Percentiles rank a stretch among this genome's conserved stretches.
These are phyloP conservation scores for Glossosoma conforme DNA, from an alignment of 1,140 invertebrate genomes.

Conservation along the genomic window DNA sequence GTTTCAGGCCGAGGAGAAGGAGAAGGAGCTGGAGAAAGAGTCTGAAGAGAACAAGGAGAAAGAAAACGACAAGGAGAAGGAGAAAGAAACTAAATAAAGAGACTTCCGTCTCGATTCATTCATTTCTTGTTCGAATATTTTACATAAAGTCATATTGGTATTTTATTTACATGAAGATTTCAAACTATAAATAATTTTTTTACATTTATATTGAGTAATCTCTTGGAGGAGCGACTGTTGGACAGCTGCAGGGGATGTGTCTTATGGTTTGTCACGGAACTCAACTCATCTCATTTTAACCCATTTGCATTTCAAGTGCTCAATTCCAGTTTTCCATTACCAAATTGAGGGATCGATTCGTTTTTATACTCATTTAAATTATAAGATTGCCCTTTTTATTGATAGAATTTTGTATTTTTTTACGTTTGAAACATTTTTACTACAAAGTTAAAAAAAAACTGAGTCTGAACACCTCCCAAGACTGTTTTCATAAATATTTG, in stretches of 20 bases:
- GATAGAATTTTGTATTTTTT: constrained; percentile 33
- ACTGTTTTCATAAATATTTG: constrained; percentile 28
- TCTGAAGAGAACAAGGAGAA: constrained; percentile 69
- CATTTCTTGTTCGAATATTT: constrained; percentile 12
- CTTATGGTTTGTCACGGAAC: too few species aligned
- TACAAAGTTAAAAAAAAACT: constrained; percentile 23
- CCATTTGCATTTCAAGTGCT: too few species aligned
- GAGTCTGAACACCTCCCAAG: constrained; percentile 30
- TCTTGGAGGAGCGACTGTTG: too few species aligned
- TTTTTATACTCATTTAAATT: constrained; percentile 20
- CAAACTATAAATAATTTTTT: too few species aligned
- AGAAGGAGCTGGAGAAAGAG: constrained; percentile 63
- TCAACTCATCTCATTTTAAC: too few species aligned
- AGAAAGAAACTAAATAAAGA: constrained; percentile 34
- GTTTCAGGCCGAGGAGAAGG: constrained; percentile 57
- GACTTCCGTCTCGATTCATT: constrained; percentile 8
- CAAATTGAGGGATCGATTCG: too few species aligned
- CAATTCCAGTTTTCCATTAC: too few species aligned
- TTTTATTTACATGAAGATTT: constrained; percentile 23
- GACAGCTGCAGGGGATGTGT: too few species aligned
- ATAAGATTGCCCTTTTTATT: constrained; percentile 28
- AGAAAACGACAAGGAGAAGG: constrained; percentile 50
- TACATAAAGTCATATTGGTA: constrained; percentile 20
- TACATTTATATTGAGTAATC: too few species aligned
- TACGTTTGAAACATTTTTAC: constrained; percentile 30